Base-by-base conservation (phyloP, 2,888 invertebrate genomes). In the Marronus borbonicus region DNA sequence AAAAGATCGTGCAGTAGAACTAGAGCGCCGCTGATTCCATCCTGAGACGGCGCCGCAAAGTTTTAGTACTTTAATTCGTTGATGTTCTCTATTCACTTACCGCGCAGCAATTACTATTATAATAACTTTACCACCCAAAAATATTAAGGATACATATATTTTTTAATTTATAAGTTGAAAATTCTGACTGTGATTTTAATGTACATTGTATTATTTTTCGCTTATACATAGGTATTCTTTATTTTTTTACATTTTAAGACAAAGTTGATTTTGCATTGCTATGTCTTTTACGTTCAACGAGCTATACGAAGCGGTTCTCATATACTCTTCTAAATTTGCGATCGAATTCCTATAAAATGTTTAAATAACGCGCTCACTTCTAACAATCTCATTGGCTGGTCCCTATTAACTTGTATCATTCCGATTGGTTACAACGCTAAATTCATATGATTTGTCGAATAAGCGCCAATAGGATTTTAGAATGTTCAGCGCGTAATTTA, bases 1-100 rank as follows among this genome's bases (percentile, higher is more conserved):
- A 84, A 86, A 68, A 85, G 87, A 78, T 85, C 87, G 36, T 83
- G 84, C 79, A 87, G 88, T 83, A 86, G 86, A 78, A 84, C 86
- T 81, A 86, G 86, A 66, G 74, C 65, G 62, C 68, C 79, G 7
- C 44, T 58, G 14, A 70, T 68, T 52, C 75, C 77, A 12, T 79
- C 75, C 31, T 79, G 76, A 79, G 70, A 76, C 36, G 49, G 49
- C 50, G 44, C 31, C 24, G 24, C 24, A 50, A n/a, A 68, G 28
- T 68, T 39, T 50, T 68, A 68, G 50, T 50, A 68, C 28, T 68
- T 44, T 68, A 24, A 68, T 24, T 24, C 49, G 49, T 68, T 50
- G 49, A 68, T 44, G 68, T 68, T 49, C 49, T 24, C 49, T 24
- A 58, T 62, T 62, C 62, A 62, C 62, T 24, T 31, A 24, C 49